Base-by-base conservation (phyloP, 2,797 vertebrate genomes). In the Basileuterus tristriatus region DNA sequence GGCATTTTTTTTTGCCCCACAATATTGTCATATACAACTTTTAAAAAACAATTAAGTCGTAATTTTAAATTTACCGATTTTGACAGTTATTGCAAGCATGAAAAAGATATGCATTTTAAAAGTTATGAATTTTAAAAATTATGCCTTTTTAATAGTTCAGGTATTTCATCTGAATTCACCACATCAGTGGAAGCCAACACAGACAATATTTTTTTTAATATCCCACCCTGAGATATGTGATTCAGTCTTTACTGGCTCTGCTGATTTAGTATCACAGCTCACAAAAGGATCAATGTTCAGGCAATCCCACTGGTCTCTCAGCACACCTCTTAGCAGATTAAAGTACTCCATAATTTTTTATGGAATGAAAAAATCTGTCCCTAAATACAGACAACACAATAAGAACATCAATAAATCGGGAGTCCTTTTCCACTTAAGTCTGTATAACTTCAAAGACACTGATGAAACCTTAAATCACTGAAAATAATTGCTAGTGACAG, bases 261-360 rank as follows among this genome's bases (percentile, higher is more conserved):
- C 29, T 90, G 93, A 90, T 94, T 91, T 90, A 91, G n/a, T 78
- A 90, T 59, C 55, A 75, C 36, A 39, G 46, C 53, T 85, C 43
- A 36, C 43, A 86, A 50, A 92, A 77, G 62, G 83, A 91, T 91
- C 64, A 63, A 81, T 90, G 87, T 58, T 90, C 82, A 81, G 60
- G 44, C 62, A 90, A 58, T 91, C 69, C 69, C 76, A 65, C 65
- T 69, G 77, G 55, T 69, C 65, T 69, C 50, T 83, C 59, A 55
- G 47, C 58, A 68, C 36, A 80, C 10, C 53, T 93, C 46, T 88
- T 78, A 83, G 69, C 76, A 83, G 49, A 90, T 89, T 83, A 95
- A 91, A 95, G 47, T 34, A 83, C 55, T 84, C 50, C n/a, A 52
- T 86, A 90, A 41, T 69, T 91, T 93, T 88, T 86, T 88, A 56